A percentile compares a stretch with the other conserved stretches of the same genome.
phyloP scores from a whole-genome alignment of 2,797 vertebrate genomes.

The Chloroceryle amazona region DNA sequence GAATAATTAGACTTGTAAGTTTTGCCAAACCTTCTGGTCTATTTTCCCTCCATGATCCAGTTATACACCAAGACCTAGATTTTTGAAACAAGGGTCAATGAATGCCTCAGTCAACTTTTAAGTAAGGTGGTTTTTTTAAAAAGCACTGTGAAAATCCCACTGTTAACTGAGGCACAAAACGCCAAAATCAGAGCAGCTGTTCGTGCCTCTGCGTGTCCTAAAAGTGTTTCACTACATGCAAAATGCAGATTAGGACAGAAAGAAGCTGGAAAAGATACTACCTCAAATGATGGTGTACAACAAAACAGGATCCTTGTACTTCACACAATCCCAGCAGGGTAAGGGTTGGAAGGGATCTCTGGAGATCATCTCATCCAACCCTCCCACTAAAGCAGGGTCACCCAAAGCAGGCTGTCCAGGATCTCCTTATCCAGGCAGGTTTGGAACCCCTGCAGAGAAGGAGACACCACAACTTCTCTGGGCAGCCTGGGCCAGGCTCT shows the following conservation, averaged over 20 bases:
- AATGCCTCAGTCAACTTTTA: neutral
- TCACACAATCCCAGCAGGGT: too few relatives aligned
- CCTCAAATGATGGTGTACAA: fast-evolving
- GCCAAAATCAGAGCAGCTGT: neutral
- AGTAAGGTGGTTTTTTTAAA: neutral
- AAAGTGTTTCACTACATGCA: neutral
- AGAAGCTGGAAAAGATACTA: neutral
- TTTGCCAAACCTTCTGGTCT: neutral
- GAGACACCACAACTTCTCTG: too few relatives aligned
- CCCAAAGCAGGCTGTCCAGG: too few relatives aligned
- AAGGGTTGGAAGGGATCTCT: too few relatives aligned
- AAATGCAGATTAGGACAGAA: neutral
- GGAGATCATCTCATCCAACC: too few relatives aligned
- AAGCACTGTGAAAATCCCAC: neutral
- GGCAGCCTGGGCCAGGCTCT: too few relatives aligned
- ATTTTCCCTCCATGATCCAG: neutral
- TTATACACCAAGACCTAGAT: neutral
- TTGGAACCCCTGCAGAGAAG: too few relatives aligned
- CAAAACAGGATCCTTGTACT: fast-evolving
- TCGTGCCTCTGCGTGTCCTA: neutral
- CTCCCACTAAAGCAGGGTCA: too few relatives aligned
- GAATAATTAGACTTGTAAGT: neutral
- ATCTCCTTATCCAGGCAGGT: too few relatives aligned
- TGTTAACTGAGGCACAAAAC: neutral
- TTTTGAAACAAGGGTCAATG: neutral